Evolutionary conservation across 2,113 vertebrate species (phyloP).

Genomic region (Zosterops hypoxanthus): DNA sequence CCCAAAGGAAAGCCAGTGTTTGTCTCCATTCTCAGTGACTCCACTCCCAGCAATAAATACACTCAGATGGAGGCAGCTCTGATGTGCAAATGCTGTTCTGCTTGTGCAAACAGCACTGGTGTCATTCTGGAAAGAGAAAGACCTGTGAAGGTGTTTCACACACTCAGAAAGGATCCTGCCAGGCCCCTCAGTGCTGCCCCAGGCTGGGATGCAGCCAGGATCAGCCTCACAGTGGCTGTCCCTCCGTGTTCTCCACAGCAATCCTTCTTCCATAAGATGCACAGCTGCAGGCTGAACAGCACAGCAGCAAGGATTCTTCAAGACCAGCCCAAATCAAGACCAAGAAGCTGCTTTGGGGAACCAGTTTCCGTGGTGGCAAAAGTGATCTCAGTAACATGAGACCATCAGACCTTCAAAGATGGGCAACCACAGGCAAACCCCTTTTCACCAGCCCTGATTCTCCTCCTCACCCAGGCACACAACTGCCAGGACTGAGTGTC

Average conservation of each 20-base stretch:
- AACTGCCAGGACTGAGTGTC: fast-evolving
- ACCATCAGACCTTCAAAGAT: background rate
- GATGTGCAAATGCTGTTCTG: background rate
- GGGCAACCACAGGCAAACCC: background rate
- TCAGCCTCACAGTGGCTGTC: background rate
- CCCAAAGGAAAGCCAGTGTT: background rate
- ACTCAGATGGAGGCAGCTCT: background rate
- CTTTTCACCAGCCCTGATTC: background rate
- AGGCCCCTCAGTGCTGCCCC: background rate
- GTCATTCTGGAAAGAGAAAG: background rate
- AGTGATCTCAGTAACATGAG: background rate
- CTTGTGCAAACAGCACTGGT: background rate
- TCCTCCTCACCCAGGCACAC: background rate
- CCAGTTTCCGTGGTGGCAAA: background rate
- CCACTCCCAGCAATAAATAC: background rate
- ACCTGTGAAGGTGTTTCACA: background rate
- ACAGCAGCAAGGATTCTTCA: background rate
- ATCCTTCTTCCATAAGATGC: background rate
- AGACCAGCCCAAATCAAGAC: background rate
- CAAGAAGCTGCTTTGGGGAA: background rate
- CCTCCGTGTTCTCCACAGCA: fast-evolving
- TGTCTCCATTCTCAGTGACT: background rate
- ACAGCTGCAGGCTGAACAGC: background rate
- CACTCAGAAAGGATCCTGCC: background rate
- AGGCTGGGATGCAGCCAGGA: background rate